Base-by-base conservation (phyloP, 1,140 invertebrate genomes). In the Papilio polyxenes region DNA sequence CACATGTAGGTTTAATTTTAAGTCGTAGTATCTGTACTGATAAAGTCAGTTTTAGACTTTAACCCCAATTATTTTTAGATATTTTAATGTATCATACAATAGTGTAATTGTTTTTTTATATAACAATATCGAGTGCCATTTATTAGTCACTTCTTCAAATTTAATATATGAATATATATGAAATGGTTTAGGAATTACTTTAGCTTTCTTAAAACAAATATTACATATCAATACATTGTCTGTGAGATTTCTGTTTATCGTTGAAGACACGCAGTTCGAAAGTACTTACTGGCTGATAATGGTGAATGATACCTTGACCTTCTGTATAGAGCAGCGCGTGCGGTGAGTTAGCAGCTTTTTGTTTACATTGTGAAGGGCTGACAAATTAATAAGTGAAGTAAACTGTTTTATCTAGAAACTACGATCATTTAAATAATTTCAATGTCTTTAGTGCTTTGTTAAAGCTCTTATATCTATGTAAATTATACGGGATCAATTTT, bases 221-320 rank as follows among this genome's bases (percentile, higher is more conserved):
- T 17, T 65, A 65, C 13, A 65, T 13, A 65, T 65, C 31, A 10
- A 37, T 37, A 11, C 23, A 65, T 65, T 65, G 62, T 65, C 23
- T 65, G 59, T n/a, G 13, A 65, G 11, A 65, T 31, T 65, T 65
- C 62, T 65, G 62, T 23, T 65, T 65, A 31, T 65, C n/a, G 7
- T 62, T 65, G 62, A 65, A 65, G 62, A 31, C 62, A 31, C 59
- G 59, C 59, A 62, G n/a, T 62, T 65, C 10, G 62, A 65, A 31
- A 31, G 62, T 31, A 65, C 62, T 31, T 31, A 65, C 23, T 65
- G 62, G 62, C 23, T 31, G 62, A 65, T 65, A 65, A 65, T 65
- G 56, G 5, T 59, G 62, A 31, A 13, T 3, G 20, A 31, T 10
- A 23, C 23, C 62, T 65, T 65, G 62, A 65, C 62, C 62, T 65